Base-by-base conservation (phyloP, 2,888 invertebrate species). In the Junonia oenone region DNA sequence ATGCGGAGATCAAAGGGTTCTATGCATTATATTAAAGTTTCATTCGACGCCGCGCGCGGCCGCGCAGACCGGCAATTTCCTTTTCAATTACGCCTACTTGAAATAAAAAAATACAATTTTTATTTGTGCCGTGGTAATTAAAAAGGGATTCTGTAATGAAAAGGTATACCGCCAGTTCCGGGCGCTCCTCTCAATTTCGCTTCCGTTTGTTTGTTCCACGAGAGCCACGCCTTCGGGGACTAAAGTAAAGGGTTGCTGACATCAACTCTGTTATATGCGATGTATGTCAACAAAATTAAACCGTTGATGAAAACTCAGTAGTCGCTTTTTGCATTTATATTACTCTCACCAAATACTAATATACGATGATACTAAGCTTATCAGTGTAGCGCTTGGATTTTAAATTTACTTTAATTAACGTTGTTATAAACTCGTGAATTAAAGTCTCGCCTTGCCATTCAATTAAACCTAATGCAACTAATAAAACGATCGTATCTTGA, bases 61-160 rank as follows among this genome's bases (percentile, higher is more conserved):
- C 78, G 75, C 76, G 75, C 75, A 75, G 75, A 73, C 75, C 78
- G 73, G 82, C 84, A 86, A 89, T 87, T 87, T 88, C 89, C 88
- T 88, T 86, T 90, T 88, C 87, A 88, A 90, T 89, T 89, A 88
- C 86, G 83, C 76, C 86, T 84, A 83, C 89, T 90, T 88, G 88
- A 81, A 85, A 86, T 85, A 86, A 88, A 70, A 74, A 89, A 89
- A 43, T 83, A 87, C 86, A 86, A 85, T 87, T 89, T 88, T 90
- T 87, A 83, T 88, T 87, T 82, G 78, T 83, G 77, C 79, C 81
- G 76, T 81, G 83, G 89, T 88, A 90, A 90, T 90, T 90, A 90
- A 90, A 90, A 89, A 85, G 88, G 89, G 89, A 88, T 89, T 86
- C 81, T 82, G 85, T 88, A 88, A 88, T 89, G 85, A 87, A 89